Evolutionary conservation across 2,888 invertebrate genomes (phyloP), one percentile per base, ranked within the genome.

Genomic region (Tenthredo amoena): DNA sequence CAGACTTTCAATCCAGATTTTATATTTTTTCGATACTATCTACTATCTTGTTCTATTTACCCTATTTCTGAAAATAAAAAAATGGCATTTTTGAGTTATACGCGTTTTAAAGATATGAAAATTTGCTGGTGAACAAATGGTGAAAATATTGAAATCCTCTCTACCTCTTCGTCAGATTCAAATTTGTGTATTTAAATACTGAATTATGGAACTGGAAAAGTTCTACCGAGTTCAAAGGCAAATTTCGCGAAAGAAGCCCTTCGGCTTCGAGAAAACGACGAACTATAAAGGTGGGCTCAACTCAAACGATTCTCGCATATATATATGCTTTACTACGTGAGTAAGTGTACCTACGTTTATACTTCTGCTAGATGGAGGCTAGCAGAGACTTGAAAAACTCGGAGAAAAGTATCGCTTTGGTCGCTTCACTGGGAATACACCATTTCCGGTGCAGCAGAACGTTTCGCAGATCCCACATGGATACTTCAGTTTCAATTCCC

Each of bases 231-330:
- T 55, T 77, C 77, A 50, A 77, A 77, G 50, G 55, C 3, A 9
- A 55, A 77, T 34, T 55, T 77, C 4, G 4, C 26, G 31, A 26
- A 10, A 26, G 26, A 74, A 74, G 68, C 34, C 68, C 68, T 74
- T 43, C 43, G 74, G 12, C 68, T 74, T 43, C 43, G 74, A 21
- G 12, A 43, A 74, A 74, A 74, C n/a, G 21, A 74, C 43, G 74
- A 26, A 74, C 43, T 55, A 31, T 62, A 34, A 18, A 55, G 77
- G n/a, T 15, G 34, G 12, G 31, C 34, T 62, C 26, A 40, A 62
- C 62, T 81, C 81, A 81, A 81, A 81, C 81, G 81, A 81, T 40
- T 40, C 81, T 26, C n/a, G 62, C 12, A 40, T 37, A 58, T 37
- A 40, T 37, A 58, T 37, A 26, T 37, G 62, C 40, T 55, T 34